A percentile compares a stretch with the other conserved stretches of the same genome.
These are phyloP conservation scores for Eurystomus gularis DNA, from an alignment of 2,113 vertebrate genomes.

Conservation along the genomic window DNA sequence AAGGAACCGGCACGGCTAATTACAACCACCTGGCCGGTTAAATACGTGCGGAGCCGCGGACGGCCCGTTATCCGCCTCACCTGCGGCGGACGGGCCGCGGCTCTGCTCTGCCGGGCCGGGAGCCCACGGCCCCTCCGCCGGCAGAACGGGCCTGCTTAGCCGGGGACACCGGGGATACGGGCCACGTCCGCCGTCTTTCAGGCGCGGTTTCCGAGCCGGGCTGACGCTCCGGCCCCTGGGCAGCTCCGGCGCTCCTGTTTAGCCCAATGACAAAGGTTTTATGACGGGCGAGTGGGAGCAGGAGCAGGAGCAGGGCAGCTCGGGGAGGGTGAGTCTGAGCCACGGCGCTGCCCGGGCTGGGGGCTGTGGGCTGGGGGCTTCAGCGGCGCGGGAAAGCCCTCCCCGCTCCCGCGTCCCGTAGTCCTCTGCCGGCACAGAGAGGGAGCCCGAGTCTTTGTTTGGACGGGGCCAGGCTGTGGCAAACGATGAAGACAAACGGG, in stretches of 20 bases:
- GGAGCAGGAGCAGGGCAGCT: not conserved
- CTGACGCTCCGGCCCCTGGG: not conserved
- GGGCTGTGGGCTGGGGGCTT: too few species aligned
- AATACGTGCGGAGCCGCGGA: not conserved
- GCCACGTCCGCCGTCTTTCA: not conserved
- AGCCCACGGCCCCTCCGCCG: fast-evolving
- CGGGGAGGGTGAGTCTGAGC: not conserved
- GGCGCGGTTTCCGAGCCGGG: not conserved
- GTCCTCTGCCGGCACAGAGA: not conserved
- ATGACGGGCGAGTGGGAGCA: not conserved
- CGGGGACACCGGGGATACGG: not conserved
- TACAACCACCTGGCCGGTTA: not conserved
- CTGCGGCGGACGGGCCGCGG: not conserved
- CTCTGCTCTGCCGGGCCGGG: not conserved
- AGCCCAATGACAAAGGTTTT: conserved; percentile 43
- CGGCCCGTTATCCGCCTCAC: not conserved
- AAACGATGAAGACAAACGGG: not conserved
- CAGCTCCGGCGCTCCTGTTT: conserved; percentile 20
- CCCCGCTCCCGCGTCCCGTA: not conserved
- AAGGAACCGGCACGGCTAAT: not conserved
- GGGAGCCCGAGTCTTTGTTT: conserved; percentile 45
- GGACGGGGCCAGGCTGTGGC: not conserved
- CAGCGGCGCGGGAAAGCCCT: not conserved
- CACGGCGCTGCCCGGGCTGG: fast-evolving
- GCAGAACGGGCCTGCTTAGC: fast-evolving